These are phyloP conservation scores for Apaloderma vittatum DNA, from an alignment of 2,113 vertebrate genomes.

Conservation along the genomic window DNA sequence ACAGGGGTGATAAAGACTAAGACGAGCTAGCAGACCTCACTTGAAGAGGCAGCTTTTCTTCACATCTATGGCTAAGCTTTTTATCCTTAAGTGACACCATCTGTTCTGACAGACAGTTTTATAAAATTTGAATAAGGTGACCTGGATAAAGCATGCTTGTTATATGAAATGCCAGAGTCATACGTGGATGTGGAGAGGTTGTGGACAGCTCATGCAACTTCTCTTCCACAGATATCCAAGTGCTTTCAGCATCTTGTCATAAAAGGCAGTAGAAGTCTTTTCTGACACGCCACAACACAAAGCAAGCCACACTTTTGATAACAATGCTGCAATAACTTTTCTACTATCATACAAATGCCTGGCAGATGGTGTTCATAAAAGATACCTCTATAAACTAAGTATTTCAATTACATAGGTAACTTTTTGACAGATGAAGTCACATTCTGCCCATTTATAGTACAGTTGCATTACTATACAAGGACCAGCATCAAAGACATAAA, in stretches of 20 bases:
- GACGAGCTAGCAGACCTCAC: neutral
- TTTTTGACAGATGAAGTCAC: neutral
- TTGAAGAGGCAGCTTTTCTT: slow-evolving; percentile 66
- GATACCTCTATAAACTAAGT: neutral
- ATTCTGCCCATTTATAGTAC: neutral
- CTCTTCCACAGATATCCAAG: neutral
- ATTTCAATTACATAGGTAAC: neutral
- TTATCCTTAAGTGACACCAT: slow-evolving; percentile 73
- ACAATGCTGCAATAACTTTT: neutral
- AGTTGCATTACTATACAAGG: neutral
- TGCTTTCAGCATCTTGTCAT: rapidly evolving
- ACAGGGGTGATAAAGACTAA: neutral
- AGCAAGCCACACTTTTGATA: rapidly evolving
- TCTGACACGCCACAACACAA: neutral
- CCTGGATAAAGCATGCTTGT: slow-evolving; percentile 25
- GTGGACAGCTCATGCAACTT: neutral
- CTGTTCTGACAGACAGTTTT: slow-evolving; percentile 69
- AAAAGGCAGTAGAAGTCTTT: neutral
- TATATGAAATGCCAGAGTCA: neutral
- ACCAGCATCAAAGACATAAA: neutral
- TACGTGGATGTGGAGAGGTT: neutral
- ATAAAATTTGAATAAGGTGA: slow-evolving; percentile 61
- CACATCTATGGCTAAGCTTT: slow-evolving; percentile 68
- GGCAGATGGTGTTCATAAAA: neutral
- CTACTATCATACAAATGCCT: neutral